A percentile compares a stretch with the other conserved stretches of the same genome.
These are phyloP conservation scores for Gymnogyps californianus DNA, from an alignment of 2,113 vertebrate species.

Conservation along the genomic window DNA sequence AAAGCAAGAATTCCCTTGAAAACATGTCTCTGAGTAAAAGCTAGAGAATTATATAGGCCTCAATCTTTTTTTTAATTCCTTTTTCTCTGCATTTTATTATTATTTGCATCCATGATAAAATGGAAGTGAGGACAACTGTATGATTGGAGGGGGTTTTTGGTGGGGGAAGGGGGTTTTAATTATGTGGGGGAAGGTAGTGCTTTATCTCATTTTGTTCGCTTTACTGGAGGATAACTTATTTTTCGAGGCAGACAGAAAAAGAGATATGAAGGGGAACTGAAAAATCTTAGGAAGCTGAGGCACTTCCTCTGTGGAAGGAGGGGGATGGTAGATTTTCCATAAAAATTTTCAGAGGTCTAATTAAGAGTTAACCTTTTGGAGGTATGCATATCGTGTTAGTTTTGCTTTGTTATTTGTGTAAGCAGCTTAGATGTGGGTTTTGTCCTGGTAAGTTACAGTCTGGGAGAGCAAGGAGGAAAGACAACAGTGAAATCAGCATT, in stretches of 20 bases:
- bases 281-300: not conserved
- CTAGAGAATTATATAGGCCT: not conserved
- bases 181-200: not conserved
- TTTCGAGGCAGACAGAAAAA: not conserved
- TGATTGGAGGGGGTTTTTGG: not conserved
- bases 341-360: not conserved
- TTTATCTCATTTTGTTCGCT: not conserved
- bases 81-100: not conserved
- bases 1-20: not conserved
- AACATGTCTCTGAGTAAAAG: not conserved
- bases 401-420: slow-evolving; percentile 10
- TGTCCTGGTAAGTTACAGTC: not conserved
- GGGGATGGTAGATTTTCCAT: not conserved
- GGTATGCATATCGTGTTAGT: not conserved
- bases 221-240: not conserved
- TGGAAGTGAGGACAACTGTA: not conserved
- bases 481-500: not conserved
- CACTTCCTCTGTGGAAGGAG: not conserved
- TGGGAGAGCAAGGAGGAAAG: not conserved
- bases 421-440: not conserved
- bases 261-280: not conserved
- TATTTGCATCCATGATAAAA: not conserved
- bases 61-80: not conserved
- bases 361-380: not conserved
- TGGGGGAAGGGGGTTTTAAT: not conserved